Percentiles rank a stretch among this genome's conserved stretches.
Conservation (phyloP, 2,888 invertebrate genomes). For the Xestia xanthographa region DNA sequence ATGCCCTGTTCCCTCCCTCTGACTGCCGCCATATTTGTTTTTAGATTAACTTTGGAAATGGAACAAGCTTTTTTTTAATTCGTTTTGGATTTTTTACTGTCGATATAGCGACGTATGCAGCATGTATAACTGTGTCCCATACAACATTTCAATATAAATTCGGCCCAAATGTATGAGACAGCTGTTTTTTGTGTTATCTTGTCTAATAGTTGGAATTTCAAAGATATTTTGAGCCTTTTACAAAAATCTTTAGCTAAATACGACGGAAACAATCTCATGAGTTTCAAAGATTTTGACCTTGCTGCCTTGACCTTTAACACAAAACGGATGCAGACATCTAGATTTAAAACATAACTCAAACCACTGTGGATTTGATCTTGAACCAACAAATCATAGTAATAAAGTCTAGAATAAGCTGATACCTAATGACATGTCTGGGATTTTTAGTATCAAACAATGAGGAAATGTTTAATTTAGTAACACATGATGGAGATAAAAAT, state of each 20-base stretch:
- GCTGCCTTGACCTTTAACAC: neutral
- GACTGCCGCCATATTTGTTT: constrained; percentile 43
- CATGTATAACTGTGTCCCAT: neutral
- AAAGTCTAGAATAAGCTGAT: neutral
- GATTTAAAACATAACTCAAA: neutral
- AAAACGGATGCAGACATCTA: neutral
- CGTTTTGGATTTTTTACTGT: neutral
- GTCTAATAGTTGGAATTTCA: neutral
- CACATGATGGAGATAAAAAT: constrained; percentile 18
- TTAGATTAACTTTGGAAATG: constrained; percentile 37
- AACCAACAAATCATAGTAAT: neutral
- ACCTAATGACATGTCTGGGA: neutral
- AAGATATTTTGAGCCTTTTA: neutral
- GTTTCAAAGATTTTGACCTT: neutral
- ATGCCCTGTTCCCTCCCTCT: constrained; percentile 9
- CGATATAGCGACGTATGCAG: no score
- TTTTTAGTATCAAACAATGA: constrained; percentile 7
- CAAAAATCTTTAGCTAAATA: neutral
- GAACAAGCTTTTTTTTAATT: constrained; percentile 13
- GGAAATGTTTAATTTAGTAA: constrained; percentile 41
- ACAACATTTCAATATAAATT: neutral
- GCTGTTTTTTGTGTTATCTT: neutral
- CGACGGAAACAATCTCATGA: neutral
- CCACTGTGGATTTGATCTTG: neutral
- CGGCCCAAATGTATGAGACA: neutral